Conservation (phyloP, 2,797 vertebrate genomes). For the Oophaga sylvatica region DNA sequence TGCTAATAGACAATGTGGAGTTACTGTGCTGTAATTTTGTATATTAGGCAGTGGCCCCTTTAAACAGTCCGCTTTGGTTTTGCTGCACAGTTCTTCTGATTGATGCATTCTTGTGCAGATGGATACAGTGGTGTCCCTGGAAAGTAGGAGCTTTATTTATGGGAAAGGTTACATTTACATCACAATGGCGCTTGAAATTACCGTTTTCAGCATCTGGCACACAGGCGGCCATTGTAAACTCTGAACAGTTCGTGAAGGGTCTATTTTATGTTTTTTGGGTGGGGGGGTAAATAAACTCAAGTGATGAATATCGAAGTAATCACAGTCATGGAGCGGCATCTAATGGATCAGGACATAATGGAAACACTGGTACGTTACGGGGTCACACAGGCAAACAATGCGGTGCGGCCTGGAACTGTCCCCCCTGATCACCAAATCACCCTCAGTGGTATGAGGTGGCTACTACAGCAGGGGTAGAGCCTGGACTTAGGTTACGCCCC, state of each 20-base stretch:
- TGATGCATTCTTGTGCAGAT: neutral
- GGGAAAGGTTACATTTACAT: constrained; percentile 39
- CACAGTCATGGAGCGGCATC: neutral
- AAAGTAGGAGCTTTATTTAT: neutral
- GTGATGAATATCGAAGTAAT: neutral
- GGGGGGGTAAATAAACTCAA: neutral
- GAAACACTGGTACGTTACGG: neutral
- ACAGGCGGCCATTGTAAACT: neutral
- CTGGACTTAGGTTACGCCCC: neutral
- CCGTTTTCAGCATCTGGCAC: neutral
- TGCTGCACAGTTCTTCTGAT: neutral
- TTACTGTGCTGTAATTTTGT: no score
- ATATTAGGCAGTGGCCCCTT: neutral
- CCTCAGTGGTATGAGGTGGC: neutral
- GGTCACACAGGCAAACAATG: neutral
- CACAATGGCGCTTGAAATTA: constrained; percentile 22
- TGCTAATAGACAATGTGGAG: no score
- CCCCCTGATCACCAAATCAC: neutral
- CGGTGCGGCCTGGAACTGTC: neutral
- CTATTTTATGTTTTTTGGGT: neutral
- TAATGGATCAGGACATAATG: neutral
- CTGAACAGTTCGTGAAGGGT: neutral
- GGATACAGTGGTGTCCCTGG: constrained; percentile 1
- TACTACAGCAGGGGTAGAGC: neutral
- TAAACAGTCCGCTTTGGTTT: neutral